A percentile compares a stretch with the other conserved stretches of the same genome.
phyloP scores from a whole-genome alignment of 1,140 invertebrate species.

The Diabrotica undecimpunctata region DNA sequence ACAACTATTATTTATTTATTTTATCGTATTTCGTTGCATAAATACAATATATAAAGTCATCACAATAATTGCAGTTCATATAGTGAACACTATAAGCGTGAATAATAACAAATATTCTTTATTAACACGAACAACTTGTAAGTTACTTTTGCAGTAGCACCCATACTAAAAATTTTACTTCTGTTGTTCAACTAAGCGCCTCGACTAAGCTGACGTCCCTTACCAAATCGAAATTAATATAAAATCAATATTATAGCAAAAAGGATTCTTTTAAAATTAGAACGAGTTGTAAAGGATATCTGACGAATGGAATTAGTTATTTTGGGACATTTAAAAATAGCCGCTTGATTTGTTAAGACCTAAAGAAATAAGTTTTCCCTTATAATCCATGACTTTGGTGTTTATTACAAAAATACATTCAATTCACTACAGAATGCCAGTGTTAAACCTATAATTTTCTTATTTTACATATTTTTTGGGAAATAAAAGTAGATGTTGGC shows the following conservation, averaged over 20 bases:
- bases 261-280: background rate
- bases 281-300: background rate
- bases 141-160: constrained; percentile 32
- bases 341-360: no score
- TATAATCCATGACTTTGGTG: no score
- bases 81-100: constrained; percentile 49
- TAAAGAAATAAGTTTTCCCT: no score
- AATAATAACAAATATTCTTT: constrained; percentile 39
- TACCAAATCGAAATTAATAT: background rate
- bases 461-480: no score
- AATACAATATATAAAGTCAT: constrained; percentile 44
- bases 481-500: no score
- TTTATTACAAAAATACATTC: no score
- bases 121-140: constrained; percentile 37
- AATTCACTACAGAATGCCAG: no score
- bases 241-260: background rate
- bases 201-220: background rate
- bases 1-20: constrained; percentile 21
- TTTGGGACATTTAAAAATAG: no score
- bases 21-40: constrained; percentile 47
- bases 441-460: no score
- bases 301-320: no score
- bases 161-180: constrained; percentile 38
- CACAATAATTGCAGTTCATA: constrained; percentile 49
- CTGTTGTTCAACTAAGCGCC: constrained; percentile 11